Percentiles rank a stretch among this genome's conserved stretches.
These are phyloP conservation scores for Hydrophis major DNA, from an alignment of 2,797 vertebrate species.

Conservation along the genomic window DNA sequence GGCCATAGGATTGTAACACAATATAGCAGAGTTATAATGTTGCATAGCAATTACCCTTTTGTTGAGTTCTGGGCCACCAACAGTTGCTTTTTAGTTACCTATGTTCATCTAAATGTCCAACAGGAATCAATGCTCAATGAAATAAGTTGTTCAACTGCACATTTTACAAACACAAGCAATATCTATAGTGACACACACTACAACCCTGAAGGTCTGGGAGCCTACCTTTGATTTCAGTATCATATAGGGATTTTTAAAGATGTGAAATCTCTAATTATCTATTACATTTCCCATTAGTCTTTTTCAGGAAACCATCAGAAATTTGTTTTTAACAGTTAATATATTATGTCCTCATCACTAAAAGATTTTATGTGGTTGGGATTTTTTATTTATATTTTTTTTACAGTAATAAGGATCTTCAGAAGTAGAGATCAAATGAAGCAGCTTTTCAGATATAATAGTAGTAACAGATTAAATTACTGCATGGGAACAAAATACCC, in stretches of 20 bases:
- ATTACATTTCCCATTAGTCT: background rate
- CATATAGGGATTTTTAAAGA: background rate
- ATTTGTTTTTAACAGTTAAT: background rate
- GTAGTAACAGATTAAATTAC: background rate
- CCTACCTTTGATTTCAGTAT: background rate
- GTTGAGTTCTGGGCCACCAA: background rate
- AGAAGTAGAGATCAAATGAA: background rate
- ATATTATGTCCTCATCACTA: background rate
- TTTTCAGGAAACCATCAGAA: background rate
- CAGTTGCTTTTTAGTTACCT: background rate
- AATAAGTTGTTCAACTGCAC: background rate
- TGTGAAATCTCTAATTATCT: background rate
- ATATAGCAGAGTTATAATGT: background rate
- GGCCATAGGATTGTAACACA: background rate
- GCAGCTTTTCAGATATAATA: slow-evolving; percentile 10
- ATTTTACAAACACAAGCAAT: background rate
- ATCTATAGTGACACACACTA: background rate
- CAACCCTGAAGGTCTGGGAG: background rate
- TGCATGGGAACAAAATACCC: background rate
- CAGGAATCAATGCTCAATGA: background rate
- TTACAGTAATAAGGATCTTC: background rate
- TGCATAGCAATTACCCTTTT: background rate
- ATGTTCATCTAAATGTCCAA: background rate
- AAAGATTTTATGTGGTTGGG: background rate
- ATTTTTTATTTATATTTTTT: background rate